Base-by-base conservation (phyloP, 2,797 vertebrate species). In the Podargus strigoides region DNA sequence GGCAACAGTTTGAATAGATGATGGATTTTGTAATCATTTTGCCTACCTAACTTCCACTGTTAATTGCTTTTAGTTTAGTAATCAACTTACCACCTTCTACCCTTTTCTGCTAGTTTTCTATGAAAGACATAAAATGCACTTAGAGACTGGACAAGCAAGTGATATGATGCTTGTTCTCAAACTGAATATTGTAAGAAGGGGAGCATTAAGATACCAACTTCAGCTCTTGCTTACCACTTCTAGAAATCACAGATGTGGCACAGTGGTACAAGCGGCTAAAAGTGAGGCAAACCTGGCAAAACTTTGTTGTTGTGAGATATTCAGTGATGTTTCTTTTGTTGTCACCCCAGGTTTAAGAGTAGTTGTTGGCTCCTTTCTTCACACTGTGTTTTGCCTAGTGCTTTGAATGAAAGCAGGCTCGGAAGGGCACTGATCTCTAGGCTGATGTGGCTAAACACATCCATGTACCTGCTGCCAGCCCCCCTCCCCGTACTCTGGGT, bases 401-500 rank as follows among this genome's bases (percentile, higher is more conserved):
- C 36, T 77, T 77, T 53, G 39, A 63, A 78, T 34, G n/a, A 90
- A 78, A 87, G 32, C 21, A 28, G n/a, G 12, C 59, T 82, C 53
- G 55, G 47, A 77, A 89, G n/a, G 49, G 8, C 20, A 22, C 13
- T 28, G 53, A 56, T 68, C 30, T 85, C 34, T 44, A 36, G 41
- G 19, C 5, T 37, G 24, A 49, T n/a, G 28, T 66, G 39, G 10
- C 17, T 42, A 66, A 90, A 67, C 6, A 34, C 21, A 42, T 12
- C 1, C 0, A 26, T 50, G 36, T 44, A 28, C 8, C 24, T 8
- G 2, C 10, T 87, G 17, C 37, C 39, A 83, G n/a, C 3, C 4
- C 6, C 14, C 3, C 2, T 59, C 10, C 19, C 18, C 9, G 0
- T 37, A 47, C 34, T 7, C 41, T 12, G 15, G 14, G 9, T 52